Conservation (phyloP, 1,140 invertebrate genomes). For the Drosophila pruinosa region DNA sequence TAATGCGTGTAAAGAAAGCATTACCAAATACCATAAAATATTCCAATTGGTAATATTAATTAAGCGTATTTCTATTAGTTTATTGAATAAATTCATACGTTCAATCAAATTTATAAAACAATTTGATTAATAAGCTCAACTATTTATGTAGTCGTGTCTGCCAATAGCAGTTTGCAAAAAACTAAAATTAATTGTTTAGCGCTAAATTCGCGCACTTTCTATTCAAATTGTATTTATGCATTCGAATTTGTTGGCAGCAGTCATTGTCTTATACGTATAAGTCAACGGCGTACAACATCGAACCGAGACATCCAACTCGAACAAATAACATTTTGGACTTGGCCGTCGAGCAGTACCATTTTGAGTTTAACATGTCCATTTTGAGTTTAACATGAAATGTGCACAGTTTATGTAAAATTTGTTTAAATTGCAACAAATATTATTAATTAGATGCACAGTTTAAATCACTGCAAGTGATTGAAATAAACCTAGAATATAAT, state of each 20-base stretch:
- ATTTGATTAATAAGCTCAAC: background rate
- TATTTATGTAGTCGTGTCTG: background rate
- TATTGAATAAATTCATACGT: too few species aligned
- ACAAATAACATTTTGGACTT: background rate
- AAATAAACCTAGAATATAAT: background rate
- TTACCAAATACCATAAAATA: too few species aligned
- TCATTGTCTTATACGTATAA: constrained; percentile 1
- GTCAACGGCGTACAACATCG: constrained; percentile 16
- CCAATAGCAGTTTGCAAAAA: background rate
- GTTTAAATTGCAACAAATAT: background rate
- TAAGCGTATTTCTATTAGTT: too few species aligned
- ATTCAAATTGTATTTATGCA: constrained; percentile 26
- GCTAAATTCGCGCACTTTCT: constrained; percentile 1
- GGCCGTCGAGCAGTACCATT: constrained; percentile 20
- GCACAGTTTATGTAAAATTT: background rate
- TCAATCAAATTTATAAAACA: too few species aligned
- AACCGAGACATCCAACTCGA: constrained; percentile 16
- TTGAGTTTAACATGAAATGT: constrained; percentile 18
- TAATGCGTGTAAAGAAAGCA: too few species aligned
- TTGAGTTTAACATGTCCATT: constrained; percentile 28
- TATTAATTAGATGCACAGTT: background rate
- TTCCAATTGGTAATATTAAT: too few species aligned
- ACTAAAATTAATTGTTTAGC: background rate
- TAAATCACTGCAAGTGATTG: background rate
- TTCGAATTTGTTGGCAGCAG: constrained; percentile 5